Percentiles rank a stretch among this genome's conserved stretches.
These are phyloP conservation scores for Nebria ingens DNA, from an alignment of 1,140 invertebrate species.

Conservation along the genomic window DNA sequence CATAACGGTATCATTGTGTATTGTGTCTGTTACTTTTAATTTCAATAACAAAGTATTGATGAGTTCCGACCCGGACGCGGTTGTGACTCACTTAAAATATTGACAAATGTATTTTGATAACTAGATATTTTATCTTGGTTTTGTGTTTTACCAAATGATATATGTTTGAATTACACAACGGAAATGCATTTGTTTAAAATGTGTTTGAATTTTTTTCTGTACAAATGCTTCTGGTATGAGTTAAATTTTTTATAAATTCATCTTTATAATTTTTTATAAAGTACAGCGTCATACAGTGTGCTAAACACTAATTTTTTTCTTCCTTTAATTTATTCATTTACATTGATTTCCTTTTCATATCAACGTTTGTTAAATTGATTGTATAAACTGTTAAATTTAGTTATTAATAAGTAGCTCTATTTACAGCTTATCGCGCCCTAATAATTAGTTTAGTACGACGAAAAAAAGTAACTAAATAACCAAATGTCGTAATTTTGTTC, in stretches of 20 bases:
- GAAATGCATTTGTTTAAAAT: no score
- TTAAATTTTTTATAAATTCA: neutral
- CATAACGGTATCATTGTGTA: neutral
- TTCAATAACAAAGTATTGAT: neutral
- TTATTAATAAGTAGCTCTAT: no score
- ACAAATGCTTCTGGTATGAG: neutral
- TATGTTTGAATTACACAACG: no score
- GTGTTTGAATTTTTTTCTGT: neutral
- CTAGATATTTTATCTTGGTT: neutral
- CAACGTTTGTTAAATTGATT: neutral
- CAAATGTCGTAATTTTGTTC: no score
- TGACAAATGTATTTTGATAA: slow-evolving; percentile 2
- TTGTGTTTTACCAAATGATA: neutral
- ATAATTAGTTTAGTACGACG: no score
- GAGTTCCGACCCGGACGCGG: neutral
- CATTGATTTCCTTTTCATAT: slow-evolving; percentile 7
- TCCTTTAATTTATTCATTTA: slow-evolving; percentile 4
- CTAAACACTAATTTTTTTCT: neutral
- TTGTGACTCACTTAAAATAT: neutral
- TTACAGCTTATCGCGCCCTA: no score
- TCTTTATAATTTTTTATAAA: neutral
- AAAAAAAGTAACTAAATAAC: no score
- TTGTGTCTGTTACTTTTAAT: neutral
- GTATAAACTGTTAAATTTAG: no score
- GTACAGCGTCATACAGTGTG: neutral